Base-by-base conservation (phyloP, 92 coral and sea anemone genomes). In the Meandrina meandrites region DNA sequence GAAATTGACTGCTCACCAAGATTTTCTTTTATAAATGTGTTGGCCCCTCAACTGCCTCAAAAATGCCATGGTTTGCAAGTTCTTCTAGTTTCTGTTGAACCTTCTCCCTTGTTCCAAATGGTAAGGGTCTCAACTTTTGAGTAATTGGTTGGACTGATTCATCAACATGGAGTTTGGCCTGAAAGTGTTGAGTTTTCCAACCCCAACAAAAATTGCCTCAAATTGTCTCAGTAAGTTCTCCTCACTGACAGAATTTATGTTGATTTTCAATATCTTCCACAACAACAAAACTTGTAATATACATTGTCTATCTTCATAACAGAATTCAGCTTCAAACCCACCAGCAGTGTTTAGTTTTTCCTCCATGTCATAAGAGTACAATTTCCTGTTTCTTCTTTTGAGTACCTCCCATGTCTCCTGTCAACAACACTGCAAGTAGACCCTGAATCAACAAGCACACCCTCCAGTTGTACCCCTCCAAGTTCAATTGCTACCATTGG, bases 391-490 rank as follows among this genome's bases (percentile, higher is more conserved):
- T 34, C 75, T 84, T 31, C 57, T 35, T 30, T 81, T 86, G 45
- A 90, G 51, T 13, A 35, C 68, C 70, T 72, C 35, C 89, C 81
- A 74, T 9, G 86, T 80, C 47, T 69, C 22, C 86, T 67, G 57
- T 89, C 86, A 6, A 89, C 40, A 30, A 84, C 89, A 89, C 84
- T 89, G 81, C 89, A 83, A 27, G 85, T 84, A 57, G 80, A 86
- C 14, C 90, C 90, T 21, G 84, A 86, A 36, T 86, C 87, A 36
- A 86, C 79, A 30, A 64, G 84, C 50, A 86, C 89, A 16, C 72
- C 90, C 1, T 62, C 42, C 70, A 86, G 76, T 35, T 81, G 42
- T 12, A 74, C 87, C 10, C 90, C 87, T 74, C 90, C 87, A 31
- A 86, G 75, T 12, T 71, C 67, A 50, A 79, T 77, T 47, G 45